Percentiles rank a stretch among this genome's conserved stretches.
Evolutionary conservation across 2,113 vertebrate genomes (phyloP).

Genomic region (Bungarus multicinctus): DNA sequence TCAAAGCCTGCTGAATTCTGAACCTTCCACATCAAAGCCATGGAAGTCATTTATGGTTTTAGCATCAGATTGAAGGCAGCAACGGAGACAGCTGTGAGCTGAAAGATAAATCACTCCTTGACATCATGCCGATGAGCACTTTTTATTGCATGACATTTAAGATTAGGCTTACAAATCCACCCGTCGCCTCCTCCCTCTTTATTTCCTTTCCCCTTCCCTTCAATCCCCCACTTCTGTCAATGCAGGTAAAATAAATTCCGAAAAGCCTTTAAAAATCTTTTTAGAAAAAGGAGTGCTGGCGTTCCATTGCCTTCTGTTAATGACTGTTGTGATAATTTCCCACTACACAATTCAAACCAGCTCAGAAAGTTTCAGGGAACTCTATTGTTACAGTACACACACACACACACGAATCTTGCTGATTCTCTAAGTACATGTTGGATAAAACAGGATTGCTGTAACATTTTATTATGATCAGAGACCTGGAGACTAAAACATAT

Average conservation of each 20-base stretch:
- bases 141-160: constrained; percentile 45
- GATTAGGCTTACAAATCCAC: constrained; percentile 49
- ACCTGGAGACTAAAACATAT: background rate
- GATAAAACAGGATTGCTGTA: background rate
- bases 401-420: background rate
- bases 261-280: background rate
- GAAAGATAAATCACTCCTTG: constrained; percentile 63
- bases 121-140: constrained; percentile 49
- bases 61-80: constrained; percentile 76
- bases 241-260: constrained; percentile 5
- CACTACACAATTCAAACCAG: too few relatives aligned
- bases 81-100: constrained; percentile 58
- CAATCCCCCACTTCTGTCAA: constrained; percentile 12
- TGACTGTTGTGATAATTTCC: constrained; percentile 10
- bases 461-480: background rate
- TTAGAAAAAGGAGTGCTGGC: background rate
- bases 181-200: background rate
- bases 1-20: constrained; percentile 65
- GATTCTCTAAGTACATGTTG: background rate
- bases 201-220: constrained; percentile 16
- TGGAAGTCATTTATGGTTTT: constrained; percentile 77
- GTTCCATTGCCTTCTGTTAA: background rate
- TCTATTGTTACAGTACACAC: background rate
- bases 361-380: background rate
- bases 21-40: constrained; percentile 78